phyloP scores from a whole-genome alignment of 2,797 vertebrate genomes.

The Malurus leucopterus region DNA sequence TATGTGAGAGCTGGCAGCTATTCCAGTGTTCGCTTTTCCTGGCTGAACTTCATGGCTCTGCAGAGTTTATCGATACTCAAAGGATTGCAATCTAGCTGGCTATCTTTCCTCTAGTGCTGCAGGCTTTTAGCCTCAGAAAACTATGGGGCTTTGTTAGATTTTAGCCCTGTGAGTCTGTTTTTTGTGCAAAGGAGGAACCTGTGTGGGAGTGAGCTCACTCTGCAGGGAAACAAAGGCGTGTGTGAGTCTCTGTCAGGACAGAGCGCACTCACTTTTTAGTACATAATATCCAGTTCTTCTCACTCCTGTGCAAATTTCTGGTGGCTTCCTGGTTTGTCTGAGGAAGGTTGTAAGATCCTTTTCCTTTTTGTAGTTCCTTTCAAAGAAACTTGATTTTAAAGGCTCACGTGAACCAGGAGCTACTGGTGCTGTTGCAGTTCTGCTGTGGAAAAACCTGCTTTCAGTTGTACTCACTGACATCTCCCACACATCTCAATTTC shows the following conservation, averaged over 20 bases:
- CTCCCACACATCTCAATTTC: background rate
- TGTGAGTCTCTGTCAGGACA: background rate
- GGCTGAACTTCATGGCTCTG: background rate
- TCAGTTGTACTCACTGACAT: background rate
- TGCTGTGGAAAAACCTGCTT: background rate
- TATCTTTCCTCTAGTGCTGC: background rate
- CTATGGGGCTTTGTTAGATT: background rate
- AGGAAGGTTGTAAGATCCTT: background rate
- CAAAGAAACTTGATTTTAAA: background rate
- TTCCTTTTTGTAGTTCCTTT: background rate
- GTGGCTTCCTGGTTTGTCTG: background rate
- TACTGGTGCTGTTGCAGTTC: background rate
- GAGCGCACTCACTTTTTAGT: slow-evolving; percentile 7
- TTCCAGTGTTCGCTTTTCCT: background rate
- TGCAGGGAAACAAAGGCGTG: background rate
- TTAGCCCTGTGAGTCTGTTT: background rate
- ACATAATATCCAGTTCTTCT: background rate
- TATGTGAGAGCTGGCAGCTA: background rate
- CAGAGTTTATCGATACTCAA: background rate
- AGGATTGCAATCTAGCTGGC: background rate
- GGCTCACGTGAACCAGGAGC: background rate
- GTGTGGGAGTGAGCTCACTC: background rate
- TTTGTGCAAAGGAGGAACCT: background rate
- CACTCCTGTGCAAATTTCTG: background rate
- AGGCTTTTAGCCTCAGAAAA: background rate